These are phyloP conservation scores for Eubasilissa regina DNA, from an alignment of 1,140 invertebrate species.

Conservation along the genomic window DNA sequence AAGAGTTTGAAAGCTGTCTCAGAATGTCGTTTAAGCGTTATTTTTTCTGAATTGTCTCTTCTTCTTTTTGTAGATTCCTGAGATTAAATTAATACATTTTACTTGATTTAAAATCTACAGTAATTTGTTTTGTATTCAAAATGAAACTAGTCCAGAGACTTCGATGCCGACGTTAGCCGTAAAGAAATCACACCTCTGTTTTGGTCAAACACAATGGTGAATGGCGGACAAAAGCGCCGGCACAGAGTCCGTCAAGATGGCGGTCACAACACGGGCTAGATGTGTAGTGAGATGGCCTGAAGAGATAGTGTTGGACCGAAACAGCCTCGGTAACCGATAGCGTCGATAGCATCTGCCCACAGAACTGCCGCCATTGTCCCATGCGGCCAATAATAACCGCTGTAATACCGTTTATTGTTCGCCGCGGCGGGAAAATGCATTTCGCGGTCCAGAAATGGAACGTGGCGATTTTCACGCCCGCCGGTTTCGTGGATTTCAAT, in stretches of 20 bases:
- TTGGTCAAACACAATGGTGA: conserved; percentile 30
- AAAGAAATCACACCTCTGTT: conserved; percentile 22
- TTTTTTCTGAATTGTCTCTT: too few species aligned
- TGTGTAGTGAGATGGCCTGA: conserved; percentile 18
- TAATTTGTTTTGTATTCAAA: neutral
- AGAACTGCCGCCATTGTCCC: conserved; percentile 13
- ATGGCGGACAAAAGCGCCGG: conserved; percentile 12
- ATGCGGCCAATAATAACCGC: conserved; percentile 4
- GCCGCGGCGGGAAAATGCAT: conserved; percentile 20
- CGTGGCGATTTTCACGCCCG: conserved; percentile 14
- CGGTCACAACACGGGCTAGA: conserved; percentile 20
- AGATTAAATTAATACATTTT: too few species aligned
- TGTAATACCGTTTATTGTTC: conserved; percentile 21
- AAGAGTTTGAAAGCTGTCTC: too few species aligned
- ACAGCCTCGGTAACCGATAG: conserved; percentile 4
- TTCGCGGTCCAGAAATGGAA: neutral
- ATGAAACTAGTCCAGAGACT: neutral
- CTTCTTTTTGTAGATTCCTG: too few species aligned
- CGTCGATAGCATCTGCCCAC: conserved; percentile 4
- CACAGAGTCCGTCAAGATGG: conserved; percentile 9
- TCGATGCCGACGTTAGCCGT: neutral
- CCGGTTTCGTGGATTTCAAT: neutral
- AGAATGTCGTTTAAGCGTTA: too few species aligned
- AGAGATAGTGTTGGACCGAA: neutral
- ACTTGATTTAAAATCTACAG: too few species aligned